Conservation (phyloP, 2,888 invertebrate species). For the Trichogramma evanescens region DNA sequence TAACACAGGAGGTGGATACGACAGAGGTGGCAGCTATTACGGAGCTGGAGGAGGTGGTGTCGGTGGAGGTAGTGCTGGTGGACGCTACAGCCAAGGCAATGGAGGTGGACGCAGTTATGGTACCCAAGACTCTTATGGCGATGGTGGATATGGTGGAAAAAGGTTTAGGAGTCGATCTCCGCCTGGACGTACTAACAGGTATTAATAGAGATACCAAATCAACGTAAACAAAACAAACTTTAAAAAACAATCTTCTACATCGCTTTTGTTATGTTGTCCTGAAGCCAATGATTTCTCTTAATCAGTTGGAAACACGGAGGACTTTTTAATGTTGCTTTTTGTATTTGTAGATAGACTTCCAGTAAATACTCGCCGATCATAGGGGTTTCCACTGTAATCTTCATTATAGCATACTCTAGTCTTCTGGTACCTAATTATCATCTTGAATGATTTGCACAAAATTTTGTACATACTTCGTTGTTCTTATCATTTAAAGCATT, state of each 20-base stretch:
- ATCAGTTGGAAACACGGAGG: conserved; percentile 19
- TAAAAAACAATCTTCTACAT: conserved; percentile 10
- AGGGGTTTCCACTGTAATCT: conserved; percentile 17
- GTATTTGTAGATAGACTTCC: conserved; percentile 13
- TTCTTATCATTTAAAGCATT: background rate
- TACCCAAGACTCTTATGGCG: conserved; percentile 40
- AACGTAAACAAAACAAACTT: background rate
- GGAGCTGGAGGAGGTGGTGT: conserved; percentile 52
- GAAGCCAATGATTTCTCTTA: conserved; percentile 17
- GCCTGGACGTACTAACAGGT: conserved; percentile 50
- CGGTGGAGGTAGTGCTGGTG: conserved; percentile 49
- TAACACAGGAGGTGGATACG: conserved; percentile 35
- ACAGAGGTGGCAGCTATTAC: conserved; percentile 48
- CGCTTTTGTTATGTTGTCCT: conserved; percentile 17
- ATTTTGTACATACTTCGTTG: conserved; percentile 15
- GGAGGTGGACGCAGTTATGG: conserved; percentile 44
- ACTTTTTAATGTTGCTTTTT: conserved; percentile 12
- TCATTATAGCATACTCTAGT: conserved; percentile 14
- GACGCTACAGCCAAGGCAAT: conserved; percentile 51
- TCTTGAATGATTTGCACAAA: conserved; percentile 8
- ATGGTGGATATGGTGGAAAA: conserved; percentile 41
- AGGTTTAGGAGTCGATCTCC: conserved; percentile 53
- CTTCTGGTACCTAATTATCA: conserved; percentile 12
- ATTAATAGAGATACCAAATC: conserved; percentile 22
- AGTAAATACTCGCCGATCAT: conserved; percentile 10